Evolutionary conservation across 2,888 invertebrate genomes (phyloP).

Genomic region (Thereva nobilitata): DNA sequence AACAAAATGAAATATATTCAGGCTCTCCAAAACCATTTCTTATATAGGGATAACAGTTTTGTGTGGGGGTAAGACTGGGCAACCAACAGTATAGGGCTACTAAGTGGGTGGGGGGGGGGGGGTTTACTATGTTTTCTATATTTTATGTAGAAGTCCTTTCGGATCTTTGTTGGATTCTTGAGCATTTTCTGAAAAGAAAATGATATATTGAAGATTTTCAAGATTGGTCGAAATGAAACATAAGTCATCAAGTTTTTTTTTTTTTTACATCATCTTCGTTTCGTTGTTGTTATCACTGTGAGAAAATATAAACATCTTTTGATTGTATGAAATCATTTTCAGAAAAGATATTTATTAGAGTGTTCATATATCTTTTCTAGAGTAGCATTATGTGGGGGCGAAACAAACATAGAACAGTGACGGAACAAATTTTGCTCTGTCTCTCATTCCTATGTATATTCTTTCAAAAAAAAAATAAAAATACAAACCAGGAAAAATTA

Average conservation of each 20-base stretch:
- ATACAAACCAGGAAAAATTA: too few species aligned
- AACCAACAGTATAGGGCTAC: not conserved
- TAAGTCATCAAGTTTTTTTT: constrained; percentile 25
- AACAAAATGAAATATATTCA: constrained; percentile 23
- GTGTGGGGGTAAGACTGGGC: not conserved
- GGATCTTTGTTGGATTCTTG: constrained; percentile 2
- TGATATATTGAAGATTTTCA: constrained; percentile 23
- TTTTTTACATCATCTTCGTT: too few species aligned
- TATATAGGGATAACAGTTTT: too few species aligned
- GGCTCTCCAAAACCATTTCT: not conserved
- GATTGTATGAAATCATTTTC: constrained; percentile 30
- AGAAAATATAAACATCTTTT: constrained; percentile 29
- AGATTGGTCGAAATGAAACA: constrained; percentile 17
- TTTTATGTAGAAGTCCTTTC: not conserved
- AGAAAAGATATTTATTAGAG: constrained; percentile 19
- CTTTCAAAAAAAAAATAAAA: too few species aligned
- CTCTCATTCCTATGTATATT: not conserved
- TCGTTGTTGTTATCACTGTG: constrained; percentile 10
- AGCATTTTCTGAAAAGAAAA: constrained; percentile 2
- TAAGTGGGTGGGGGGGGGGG: not conserved
- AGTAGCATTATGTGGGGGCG: not conserved
- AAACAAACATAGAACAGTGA: not conserved
- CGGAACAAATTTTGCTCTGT: not conserved
- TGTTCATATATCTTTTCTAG: constrained; percentile 17
- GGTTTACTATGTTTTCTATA: not conserved